Conservation (phyloP, 2,797 vertebrate species). For the Poeciliopsis infans region DNA sequence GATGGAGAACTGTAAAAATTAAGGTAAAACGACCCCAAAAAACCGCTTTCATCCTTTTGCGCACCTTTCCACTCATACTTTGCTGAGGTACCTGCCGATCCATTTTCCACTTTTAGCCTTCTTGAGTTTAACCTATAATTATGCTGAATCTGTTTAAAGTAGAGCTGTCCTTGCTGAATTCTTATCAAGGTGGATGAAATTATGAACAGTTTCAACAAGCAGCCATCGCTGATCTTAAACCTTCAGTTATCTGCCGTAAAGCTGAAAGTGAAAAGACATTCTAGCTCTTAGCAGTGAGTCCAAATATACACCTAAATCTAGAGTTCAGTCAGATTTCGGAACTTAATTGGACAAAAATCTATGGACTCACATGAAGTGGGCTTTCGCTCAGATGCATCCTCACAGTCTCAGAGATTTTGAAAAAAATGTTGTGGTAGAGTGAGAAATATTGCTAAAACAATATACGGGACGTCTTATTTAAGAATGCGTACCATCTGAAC, state of each 20-base stretch:
- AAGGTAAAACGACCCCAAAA: neutral
- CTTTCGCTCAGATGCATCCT: neutral
- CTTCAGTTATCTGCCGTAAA: neutral
- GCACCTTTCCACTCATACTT: neutral
- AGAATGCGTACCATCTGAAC: neutral
- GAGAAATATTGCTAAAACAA: neutral
- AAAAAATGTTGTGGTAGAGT: neutral
- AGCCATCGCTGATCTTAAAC: no score
- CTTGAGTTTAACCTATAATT: neutral
- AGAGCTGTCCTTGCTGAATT: neutral
- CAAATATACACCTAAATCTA: neutral
- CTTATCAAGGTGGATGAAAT: neutral
- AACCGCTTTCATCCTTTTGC: neutral
- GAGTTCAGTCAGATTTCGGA: neutral
- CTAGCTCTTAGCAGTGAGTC: neutral
- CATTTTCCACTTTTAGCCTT: neutral
- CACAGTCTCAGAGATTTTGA: neutral
- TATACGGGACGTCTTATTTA: no score
- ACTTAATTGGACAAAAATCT: no score
- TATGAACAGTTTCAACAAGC: no score
- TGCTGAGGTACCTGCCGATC: neutral
- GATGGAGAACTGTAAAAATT: neutral
- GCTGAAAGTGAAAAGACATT: neutral
- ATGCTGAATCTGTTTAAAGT: neutral
- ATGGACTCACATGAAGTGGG: neutral